These are phyloP conservation scores for Heliconius himera DNA, from an alignment of 1,140 invertebrate species.

Conservation along the genomic window DNA sequence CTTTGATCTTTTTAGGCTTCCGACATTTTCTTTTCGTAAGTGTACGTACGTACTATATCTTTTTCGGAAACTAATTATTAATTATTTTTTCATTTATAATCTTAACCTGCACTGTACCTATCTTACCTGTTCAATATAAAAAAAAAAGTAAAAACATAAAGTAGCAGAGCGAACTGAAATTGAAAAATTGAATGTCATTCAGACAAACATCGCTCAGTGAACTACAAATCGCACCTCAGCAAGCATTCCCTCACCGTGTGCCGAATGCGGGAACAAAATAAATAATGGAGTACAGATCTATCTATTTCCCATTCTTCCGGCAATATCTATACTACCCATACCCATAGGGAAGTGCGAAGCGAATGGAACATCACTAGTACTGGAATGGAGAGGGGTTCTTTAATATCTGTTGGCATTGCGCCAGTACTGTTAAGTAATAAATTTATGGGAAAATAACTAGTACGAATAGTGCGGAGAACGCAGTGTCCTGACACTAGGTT, in stretches of 20 bases:
- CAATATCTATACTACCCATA: not conserved
- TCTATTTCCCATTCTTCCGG: conserved; percentile 1
- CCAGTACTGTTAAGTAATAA: not conserved
- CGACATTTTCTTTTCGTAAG: no score
- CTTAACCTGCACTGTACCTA: no score
- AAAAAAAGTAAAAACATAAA: not conserved
- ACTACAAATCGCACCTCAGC: conserved; percentile 7
- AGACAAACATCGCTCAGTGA: conserved; percentile 4
- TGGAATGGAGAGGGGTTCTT: not conserved
- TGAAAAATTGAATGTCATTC: conserved; percentile 13
- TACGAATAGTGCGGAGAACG: not conserved
- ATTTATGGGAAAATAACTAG: not conserved
- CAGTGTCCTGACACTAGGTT: not conserved
- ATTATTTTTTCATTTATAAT: no score
- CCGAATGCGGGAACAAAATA: conserved; percentile 8
- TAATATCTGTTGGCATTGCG: not conserved
- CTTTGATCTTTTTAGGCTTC: no score
- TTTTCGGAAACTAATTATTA: no score
- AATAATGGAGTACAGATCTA: not conserved
- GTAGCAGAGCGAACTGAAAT: not conserved
- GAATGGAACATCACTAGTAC: not conserved
- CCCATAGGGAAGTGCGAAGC: conserved; percentile 5
- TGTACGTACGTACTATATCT: no score
- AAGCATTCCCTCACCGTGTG: not conserved
- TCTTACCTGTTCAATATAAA: not conserved